Conservation (phyloP, 2,113 vertebrate genomes). For the Hemichromis elongatus region DNA sequence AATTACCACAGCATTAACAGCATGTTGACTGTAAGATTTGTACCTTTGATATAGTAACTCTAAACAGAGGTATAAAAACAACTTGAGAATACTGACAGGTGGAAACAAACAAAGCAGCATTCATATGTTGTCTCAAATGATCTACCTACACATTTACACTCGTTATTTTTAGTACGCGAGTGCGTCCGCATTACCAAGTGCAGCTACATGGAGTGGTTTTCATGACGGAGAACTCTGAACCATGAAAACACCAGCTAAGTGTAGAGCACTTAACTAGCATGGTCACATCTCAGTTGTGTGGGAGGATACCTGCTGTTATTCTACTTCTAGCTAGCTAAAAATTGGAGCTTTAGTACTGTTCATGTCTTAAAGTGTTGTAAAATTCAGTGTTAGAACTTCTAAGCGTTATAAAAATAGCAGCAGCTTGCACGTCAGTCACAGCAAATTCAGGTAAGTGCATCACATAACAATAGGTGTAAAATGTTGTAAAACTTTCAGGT, state of each 20-base stretch:
- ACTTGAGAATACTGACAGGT: neutral
- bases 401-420: neutral
- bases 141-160: neutral
- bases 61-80: neutral
- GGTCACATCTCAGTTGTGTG: neutral
- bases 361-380: neutral
- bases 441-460: neutral
- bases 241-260: neutral
- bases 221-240: neutral
- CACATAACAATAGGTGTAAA: neutral
- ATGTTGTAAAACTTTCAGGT: too few relatives aligned
- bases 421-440: neutral
- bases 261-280: neutral
- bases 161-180: neutral
- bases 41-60: neutral
- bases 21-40: neutral
- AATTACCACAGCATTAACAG: neutral
- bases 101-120: neutral
- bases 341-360: neutral
- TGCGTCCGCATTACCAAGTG: neutral
- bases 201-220: neutral
- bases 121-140: neutral
- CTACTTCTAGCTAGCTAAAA: neutral
- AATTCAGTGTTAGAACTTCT: neutral
- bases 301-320: neutral